phyloP scores from a whole-genome alignment of 1,140 invertebrate species.

The Nymphalis io region DNA sequence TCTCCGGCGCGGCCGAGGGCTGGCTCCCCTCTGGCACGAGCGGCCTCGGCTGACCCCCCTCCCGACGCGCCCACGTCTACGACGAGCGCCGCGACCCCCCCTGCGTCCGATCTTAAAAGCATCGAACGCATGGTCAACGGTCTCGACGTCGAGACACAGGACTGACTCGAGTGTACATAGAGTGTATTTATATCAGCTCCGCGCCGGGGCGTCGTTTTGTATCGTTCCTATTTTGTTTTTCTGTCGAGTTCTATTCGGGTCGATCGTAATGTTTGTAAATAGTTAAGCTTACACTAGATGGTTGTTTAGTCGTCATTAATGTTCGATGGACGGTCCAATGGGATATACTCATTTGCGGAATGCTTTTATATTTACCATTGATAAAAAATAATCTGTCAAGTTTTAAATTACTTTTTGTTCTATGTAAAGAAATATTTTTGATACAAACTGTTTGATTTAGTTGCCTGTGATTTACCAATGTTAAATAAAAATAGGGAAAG shows the following conservation, averaged over 20 bases:
- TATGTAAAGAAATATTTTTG: constrained; percentile 38
- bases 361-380: constrained; percentile 23
- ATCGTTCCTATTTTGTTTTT: constrained; percentile 80
- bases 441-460: constrained; percentile 22
- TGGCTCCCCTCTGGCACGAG: constrained; percentile 81
- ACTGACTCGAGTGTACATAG: constrained; percentile 77
- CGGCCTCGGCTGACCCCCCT: constrained; percentile 78
- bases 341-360: not conserved
- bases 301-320: constrained; percentile 48
- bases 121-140: constrained; percentile 99
- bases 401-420: constrained; percentile 2
- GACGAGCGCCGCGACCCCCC: constrained; percentile 56
- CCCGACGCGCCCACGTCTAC: constrained; percentile 74
- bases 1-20: constrained; percentile 84
- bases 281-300: constrained; percentile 71
- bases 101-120: constrained; percentile 92
- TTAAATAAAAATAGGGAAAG: not conserved
- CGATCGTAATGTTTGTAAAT: constrained; percentile 76
- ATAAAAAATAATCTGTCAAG: not conserved
- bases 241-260: constrained; percentile 78
- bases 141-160: constrained; percentile 87
- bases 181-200: constrained; percentile 70
- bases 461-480: not conserved
- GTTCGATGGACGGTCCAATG: constrained; percentile 35
- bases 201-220: constrained; percentile 66